Base-by-base conservation (phyloP, 2,888 invertebrate species). In the Tetrapedia diversipes region DNA sequence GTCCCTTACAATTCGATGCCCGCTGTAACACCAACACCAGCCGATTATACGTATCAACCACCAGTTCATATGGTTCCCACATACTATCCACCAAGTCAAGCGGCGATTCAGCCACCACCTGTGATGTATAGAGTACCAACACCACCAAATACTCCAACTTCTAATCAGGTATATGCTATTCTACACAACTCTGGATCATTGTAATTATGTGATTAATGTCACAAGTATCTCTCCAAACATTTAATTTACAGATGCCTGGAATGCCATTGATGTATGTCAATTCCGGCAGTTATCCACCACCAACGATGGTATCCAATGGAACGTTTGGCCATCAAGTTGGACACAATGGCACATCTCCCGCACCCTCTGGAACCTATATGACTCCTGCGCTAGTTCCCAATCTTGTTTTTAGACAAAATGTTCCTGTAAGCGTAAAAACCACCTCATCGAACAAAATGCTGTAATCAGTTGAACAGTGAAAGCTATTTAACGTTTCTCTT, bases 241-340 rank as follows among this genome's bases (percentile, higher is more conserved):
- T 41, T 10, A 41, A 54, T 65, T 39, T 10, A 8, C 74, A 90
- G 89, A 90, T 91, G 86, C 87, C 91, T 16, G 89, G 87, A 41
- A 85, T 91, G 70, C 91, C 91, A 10, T 57, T 91, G 76, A 91
- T 91, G 91, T 91, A 91, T 53, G 88, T 91, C 3, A 91, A 91
- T 77, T 91, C 91, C n/a, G 88, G 89, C 19, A 89, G 84, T 56
- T 91, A 91, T 69, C 85, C 89, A 4, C 86, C 90, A 32, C 88
- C 89, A 19, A 80, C 90, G 4, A 88, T 91, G 86, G 84, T 91
- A 53, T 83, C 90, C 2, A 77, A 88, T 27, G 90, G 89, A 45
- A 87, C 88, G 10, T 91, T 89, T 61, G 88, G 90, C 11, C 91
- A 89, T 74, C 90, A 90, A 76, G 86, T 91, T 41, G 86, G 87